phyloP scores from a whole-genome alignment of 2,113 vertebrate genomes.

The Bos javanicus region DNA sequence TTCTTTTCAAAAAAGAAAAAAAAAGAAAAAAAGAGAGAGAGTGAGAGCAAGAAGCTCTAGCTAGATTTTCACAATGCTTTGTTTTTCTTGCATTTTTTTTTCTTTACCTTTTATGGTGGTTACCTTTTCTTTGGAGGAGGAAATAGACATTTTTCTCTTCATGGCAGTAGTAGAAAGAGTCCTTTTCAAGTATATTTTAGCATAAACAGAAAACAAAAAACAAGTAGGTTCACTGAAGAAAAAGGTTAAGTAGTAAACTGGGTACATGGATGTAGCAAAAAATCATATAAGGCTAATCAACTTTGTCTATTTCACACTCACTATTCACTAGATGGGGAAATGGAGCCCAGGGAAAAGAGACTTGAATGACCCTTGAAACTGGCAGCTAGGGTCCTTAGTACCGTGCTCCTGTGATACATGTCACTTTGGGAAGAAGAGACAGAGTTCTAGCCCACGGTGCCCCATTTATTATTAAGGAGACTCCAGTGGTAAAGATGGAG shows the following conservation, averaged over 20 bases:
- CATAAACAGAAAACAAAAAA: neutral
- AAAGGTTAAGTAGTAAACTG: neutral
- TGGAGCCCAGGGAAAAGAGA: neutral
- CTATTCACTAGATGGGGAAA: neutral
- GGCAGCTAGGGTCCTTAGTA: neutral
- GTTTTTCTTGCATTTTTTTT: neutral
- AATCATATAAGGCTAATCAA: too few species aligned
- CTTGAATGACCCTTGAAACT: neutral
- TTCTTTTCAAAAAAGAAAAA: neutral
- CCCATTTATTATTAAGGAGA: neutral
- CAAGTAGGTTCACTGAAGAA: neutral
- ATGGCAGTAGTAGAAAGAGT: neutral
- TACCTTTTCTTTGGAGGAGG: neutral
- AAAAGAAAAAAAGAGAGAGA: neutral
- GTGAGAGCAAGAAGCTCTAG: neutral
- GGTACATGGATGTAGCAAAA: neutral
- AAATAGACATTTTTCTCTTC: neutral
- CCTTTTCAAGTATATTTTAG: neutral
- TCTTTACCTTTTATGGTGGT: neutral
- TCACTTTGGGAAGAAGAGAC: neutral
- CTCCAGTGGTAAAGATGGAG: neutral
- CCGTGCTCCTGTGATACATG: neutral
- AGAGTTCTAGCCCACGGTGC: neutral
- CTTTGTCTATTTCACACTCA: neutral
- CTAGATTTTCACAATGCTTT: neutral